Evolutionary conservation across 2,888 invertebrate species (phyloP), one percentile per base, ranked within the genome.

Genomic region (Hermodice carunculata): DNA sequence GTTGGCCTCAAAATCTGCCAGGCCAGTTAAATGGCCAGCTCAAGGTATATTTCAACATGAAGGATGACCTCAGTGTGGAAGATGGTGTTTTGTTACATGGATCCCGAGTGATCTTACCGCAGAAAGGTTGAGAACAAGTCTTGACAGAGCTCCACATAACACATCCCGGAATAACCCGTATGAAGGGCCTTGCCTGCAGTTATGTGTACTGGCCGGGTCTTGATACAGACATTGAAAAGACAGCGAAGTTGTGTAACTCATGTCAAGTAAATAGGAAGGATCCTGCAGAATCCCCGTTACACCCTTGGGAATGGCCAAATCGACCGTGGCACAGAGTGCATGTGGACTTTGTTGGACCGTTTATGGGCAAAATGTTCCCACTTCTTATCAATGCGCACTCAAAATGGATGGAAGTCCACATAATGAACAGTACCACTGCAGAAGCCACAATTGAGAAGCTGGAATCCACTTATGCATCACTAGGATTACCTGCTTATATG

Each of bases 301-400:
- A 77, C 46, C 73, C 73, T 2, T 81, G 76, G 77, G 65, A 69
- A 49, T 71, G 58, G 49, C 78, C 78, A 8, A 61, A 54, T 14
- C 59, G 63, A 34, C 70, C 75, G 14, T 80, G 76, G 78, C 57
- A 58, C 6, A 57, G 78, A 6, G 14, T 80, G 1, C 78, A 78
- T 42, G 46, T 77, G 19, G 77, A 79, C 52, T 75, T 67, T 57
- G 77, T 76, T n/a, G 76, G 71, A 28, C 73, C 66, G 34, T 60
- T 70, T 37, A 17, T 61, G 48, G 70, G 67, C 3, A 51, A 57
- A 46, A 70, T 66, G 49, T 71, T 67, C 51, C 60, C 77, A 17
- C 49, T 77, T 6, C 28, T 73, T 6, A 56, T 74, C 2, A 73
- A 78, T 44, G 69, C 75, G 1, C 49, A 74, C 43, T 71, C 71